These are phyloP conservation scores for Melanotaenia boesemani DNA, from an alignment of 2,797 vertebrate species.

Conservation along the genomic window DNA sequence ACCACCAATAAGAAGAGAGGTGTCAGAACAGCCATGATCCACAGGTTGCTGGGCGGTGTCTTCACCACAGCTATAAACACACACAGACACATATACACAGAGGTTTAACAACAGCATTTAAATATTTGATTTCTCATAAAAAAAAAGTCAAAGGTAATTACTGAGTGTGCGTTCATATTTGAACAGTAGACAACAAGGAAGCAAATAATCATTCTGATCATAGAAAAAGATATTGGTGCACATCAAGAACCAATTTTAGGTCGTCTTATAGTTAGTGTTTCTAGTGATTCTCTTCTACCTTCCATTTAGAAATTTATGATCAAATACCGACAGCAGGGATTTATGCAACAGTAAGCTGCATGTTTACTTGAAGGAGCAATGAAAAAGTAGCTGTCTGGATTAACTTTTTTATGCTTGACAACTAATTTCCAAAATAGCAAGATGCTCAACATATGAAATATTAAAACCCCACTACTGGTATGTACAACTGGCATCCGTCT, in stretches of 20 bases:
- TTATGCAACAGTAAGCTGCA: background rate
- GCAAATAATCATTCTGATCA: background rate
- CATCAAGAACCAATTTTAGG: background rate
- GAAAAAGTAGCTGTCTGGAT: background rate
- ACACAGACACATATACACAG: constrained; percentile 13
- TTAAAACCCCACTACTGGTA: background rate
- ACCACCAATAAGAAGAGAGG: constrained; percentile 92
- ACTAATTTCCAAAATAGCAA: background rate
- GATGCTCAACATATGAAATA: background rate
- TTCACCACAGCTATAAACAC: constrained; percentile 90
- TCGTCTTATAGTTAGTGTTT: background rate
- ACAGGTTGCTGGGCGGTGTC: constrained; percentile 93
- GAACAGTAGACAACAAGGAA: background rate
- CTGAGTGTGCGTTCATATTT: background rate
- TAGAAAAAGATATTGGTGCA: background rate
- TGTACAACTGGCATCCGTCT: too few relatives aligned
- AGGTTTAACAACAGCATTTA: too few relatives aligned
- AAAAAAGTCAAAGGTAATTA: too few relatives aligned
- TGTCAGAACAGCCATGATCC: constrained; percentile 95
- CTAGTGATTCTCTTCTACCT: background rate
- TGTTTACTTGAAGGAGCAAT: background rate
- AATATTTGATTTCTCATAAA: too few relatives aligned
- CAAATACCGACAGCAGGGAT: background rate
- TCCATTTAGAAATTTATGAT: background rate
- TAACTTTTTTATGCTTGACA: background rate